Evolutionary conservation across 2,113 vertebrate species (phyloP).

Genomic region (Henicopernis longicauda): DNA sequence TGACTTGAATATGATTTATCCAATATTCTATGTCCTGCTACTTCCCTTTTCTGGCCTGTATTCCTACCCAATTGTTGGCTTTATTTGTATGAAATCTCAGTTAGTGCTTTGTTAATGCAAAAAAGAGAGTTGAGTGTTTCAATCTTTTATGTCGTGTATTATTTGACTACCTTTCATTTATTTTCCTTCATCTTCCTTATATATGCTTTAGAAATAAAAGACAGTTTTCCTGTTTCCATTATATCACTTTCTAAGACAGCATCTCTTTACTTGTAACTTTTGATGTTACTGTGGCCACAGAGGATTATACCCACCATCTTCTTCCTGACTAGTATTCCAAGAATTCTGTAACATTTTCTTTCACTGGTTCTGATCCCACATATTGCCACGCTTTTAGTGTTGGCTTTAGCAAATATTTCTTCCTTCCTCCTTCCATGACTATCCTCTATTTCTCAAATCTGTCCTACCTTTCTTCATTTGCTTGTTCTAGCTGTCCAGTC

Average conservation of each 20-base stretch:
- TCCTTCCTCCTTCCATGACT: background rate
- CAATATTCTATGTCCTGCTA: background rate
- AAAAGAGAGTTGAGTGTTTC: background rate
- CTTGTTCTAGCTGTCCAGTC: background rate
- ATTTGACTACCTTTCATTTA: background rate
- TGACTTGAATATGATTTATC: background rate
- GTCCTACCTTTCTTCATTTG: background rate
- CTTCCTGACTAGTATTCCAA: background rate
- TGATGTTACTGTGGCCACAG: background rate
- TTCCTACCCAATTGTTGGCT: background rate
- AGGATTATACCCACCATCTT: background rate
- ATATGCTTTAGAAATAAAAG: background rate
- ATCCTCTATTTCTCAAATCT: background rate
- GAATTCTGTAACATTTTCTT: background rate
- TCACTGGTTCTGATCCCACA: background rate
- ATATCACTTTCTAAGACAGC: background rate
- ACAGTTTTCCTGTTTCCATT: background rate
- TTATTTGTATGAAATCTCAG: background rate
- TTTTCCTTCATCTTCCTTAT: background rate
- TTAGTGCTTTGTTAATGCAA: background rate
- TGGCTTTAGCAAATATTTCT: background rate
- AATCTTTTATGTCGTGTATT: background rate
- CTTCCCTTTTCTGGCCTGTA: background rate
- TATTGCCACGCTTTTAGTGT: background rate
- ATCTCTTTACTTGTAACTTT: background rate